phyloP scores from a whole-genome alignment of 2,797 vertebrate species.

The Liasis olivaceus region DNA sequence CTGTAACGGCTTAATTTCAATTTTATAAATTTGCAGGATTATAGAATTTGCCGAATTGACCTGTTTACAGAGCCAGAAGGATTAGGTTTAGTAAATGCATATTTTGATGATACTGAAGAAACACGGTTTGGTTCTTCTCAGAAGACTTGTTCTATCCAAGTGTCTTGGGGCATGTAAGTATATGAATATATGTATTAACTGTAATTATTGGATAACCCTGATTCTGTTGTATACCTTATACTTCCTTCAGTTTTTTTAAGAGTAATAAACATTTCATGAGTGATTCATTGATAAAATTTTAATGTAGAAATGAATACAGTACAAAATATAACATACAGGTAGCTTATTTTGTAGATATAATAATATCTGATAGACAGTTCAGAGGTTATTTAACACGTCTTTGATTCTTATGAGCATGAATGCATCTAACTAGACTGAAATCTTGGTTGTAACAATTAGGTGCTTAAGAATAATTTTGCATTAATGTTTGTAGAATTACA shows the following conservation, averaged over 20 bases:
- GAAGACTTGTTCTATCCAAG: slow-evolving; percentile 90
- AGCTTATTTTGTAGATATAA: neutral
- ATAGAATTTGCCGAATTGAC: slow-evolving; percentile 86
- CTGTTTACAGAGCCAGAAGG: slow-evolving; percentile 90
- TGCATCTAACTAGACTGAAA: neutral
- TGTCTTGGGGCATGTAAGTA: slow-evolving; percentile 93
- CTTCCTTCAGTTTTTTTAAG: neutral
- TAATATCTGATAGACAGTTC: neutral
- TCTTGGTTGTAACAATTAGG: neutral
- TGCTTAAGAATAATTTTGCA: neutral
- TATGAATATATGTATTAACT: slow-evolving; percentile 14
- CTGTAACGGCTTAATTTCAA: neutral
- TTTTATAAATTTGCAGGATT: slow-evolving; percentile 81
- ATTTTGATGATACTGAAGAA: slow-evolving; percentile 85
- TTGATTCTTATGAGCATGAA: neutral
- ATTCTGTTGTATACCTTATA: neutral
- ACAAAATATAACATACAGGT: neutral
- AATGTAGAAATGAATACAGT: neutral
- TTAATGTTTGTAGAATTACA: neutral
- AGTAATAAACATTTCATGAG: neutral
- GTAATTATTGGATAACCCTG: neutral
- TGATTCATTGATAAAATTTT: neutral
- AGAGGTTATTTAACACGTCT: neutral
- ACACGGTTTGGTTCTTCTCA: slow-evolving; percentile 80
- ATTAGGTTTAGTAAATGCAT: slow-evolving; percentile 81